Base-by-base conservation (phyloP, 2,888 invertebrate species). In the Microctonus hyperodae region DNA sequence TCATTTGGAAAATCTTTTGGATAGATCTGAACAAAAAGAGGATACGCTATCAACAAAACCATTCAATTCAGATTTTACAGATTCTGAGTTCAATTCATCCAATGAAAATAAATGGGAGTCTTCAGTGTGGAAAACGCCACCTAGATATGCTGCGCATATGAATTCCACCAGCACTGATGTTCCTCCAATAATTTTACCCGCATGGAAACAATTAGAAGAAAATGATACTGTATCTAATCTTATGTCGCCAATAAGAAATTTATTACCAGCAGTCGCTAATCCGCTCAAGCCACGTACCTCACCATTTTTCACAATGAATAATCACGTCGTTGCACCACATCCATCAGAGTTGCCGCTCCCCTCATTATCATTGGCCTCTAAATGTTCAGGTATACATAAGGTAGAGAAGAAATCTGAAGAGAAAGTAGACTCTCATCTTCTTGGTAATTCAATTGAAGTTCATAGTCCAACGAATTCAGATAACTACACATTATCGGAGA, bases 61-160 rank as follows among this genome's bases (percentile, higher is more conserved):
- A 6, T 75, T 79, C 1, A 86, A 86, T 72, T 85, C 85, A 2
- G 85, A 86, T 74, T 85, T 86, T n/a, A 85, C 86, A 23, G 85
- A 85, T 37, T 82, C 85, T 65, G 73, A 9, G 1, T 16, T 44
- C n/a, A 60, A 70, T 53, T 28, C 67, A 5, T 72, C 67, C 10
- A 73, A 74, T 44, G 72, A 74, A 16, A 75, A 76, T 64, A 69
- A 73, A 2, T 79, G 81, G 79, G 77, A 77, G 66, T 82, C 81
- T 6, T 82, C 82, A 11, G 77, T 83, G 28, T 83, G 83, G 83
- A 73, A 75, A 13, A 79, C 79, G 20, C 79, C 82, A 20, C 75
- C 81, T 2, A 79, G 78, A 69, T 82, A 76, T 66, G 51, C 73
- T 3, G 77, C 77, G 33, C 76, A 78, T 55, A 72, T 74, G 28